Conservation (phyloP, 2,888 invertebrate species). For the Standfussiana lucernea region DNA sequence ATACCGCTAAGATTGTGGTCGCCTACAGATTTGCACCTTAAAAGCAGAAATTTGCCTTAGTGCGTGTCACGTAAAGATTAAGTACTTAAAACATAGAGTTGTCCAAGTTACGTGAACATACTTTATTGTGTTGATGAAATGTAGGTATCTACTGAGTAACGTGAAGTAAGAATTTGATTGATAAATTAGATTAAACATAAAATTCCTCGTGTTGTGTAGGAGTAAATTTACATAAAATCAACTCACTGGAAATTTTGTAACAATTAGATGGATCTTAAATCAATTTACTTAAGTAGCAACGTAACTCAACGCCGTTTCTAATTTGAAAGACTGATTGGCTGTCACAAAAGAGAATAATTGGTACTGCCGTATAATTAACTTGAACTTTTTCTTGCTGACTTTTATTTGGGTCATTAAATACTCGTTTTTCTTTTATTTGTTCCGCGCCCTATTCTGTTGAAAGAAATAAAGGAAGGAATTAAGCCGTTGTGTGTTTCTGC, state of each 20-base stretch:
- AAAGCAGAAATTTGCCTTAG: too few species aligned
- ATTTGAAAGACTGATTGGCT: slow-evolving; percentile 57
- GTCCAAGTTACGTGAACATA: not conserved
- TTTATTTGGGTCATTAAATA: slow-evolving; percentile 58
- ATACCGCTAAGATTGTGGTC: not conserved
- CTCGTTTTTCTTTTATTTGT: slow-evolving; percentile 59
- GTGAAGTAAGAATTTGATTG: not conserved
- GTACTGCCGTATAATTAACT: slow-evolving; percentile 56
- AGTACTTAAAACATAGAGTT: not conserved
- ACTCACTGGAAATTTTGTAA: slow-evolving; percentile 20
- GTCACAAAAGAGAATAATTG: slow-evolving; percentile 58
- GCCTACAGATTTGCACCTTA: not conserved
- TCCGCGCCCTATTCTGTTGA: slow-evolving; percentile 33
- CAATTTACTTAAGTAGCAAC: slow-evolving; percentile 48
- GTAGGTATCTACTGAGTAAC: not conserved
- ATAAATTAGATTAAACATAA: slow-evolving; percentile 17
- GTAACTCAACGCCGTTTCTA: slow-evolving; percentile 57
- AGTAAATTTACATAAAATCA: slow-evolving; percentile 21
- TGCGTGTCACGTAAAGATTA: not conserved
- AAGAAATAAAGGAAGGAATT: slow-evolving; percentile 50
- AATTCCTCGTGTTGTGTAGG: not conserved
- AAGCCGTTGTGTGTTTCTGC: slow-evolving; percentile 29
- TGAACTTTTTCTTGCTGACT: slow-evolving; percentile 55
- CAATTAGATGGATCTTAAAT: slow-evolving; percentile 46
- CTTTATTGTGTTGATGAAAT: not conserved